Conservation (phyloP, 1,140 invertebrate genomes). For the Achroia grisella region DNA sequence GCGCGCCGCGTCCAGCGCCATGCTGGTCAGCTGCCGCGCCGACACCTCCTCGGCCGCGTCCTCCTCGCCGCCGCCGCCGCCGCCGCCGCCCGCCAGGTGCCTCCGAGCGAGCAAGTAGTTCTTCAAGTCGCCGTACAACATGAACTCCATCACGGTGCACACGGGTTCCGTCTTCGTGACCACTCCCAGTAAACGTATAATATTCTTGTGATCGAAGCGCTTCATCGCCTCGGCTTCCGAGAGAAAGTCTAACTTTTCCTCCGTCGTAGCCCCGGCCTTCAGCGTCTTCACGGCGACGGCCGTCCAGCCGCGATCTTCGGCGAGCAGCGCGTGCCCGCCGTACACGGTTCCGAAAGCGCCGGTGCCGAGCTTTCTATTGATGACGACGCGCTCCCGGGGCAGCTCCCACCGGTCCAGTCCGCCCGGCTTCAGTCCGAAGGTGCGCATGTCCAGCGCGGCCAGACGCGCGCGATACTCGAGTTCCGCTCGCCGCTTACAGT, state of each 20-base stretch:
- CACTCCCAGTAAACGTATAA: conserved; percentile 89
- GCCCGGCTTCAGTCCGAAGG: conserved; percentile 75
- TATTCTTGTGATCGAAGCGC: conserved; percentile 91
- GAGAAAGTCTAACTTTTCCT: conserved; percentile 95
- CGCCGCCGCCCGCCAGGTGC: conserved; percentile 79
- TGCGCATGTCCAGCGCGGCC: conserved; percentile 82
- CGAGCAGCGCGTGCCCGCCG: conserved; percentile 74
- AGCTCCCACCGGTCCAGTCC: conserved; percentile 91
- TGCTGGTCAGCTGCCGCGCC: conserved; percentile 84
- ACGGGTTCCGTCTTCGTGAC: conserved; percentile 89
- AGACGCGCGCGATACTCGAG: conserved; percentile 80
- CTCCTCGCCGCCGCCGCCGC: conserved; percentile 74
- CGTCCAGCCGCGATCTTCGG: conserved; percentile 82
- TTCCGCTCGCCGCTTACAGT: conserved; percentile 85
- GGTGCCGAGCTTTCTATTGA: conserved; percentile 91
- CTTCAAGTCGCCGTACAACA: conserved; percentile 94
- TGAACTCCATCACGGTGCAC: conserved; percentile 94
- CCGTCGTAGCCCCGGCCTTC: conserved; percentile 85
- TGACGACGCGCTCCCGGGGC: conserved; percentile 86
- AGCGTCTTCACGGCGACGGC: conserved; percentile 94
- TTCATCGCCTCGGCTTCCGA: conserved; percentile 96
- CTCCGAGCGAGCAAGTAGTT: conserved; percentile 89
- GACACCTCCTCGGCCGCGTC: conserved; percentile 84
- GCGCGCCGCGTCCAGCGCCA: conserved; percentile 90
- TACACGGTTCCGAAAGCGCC: conserved; percentile 87